phyloP scores from a whole-genome alignment of 2,113 vertebrate genomes.

The Willisornis vidua region DNA sequence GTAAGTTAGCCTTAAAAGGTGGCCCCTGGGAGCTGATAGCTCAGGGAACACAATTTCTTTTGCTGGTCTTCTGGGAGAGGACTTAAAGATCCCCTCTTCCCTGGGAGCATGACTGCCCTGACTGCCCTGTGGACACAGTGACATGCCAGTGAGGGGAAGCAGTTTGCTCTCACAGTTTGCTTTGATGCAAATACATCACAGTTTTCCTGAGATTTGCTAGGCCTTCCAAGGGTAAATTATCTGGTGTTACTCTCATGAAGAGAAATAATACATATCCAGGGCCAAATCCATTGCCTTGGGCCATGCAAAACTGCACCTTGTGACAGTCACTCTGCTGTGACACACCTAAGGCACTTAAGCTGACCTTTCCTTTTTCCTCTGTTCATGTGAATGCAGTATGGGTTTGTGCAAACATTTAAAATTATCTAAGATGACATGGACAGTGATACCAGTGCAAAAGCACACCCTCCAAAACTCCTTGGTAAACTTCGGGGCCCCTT shows the following conservation, averaged over 20 bases:
- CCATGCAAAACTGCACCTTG: background rate
- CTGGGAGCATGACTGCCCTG: background rate
- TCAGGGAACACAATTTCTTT: background rate
- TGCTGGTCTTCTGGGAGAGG: background rate
- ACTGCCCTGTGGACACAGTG: accelerated
- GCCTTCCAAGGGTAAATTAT: background rate
- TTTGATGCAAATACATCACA: background rate
- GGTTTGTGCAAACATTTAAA: background rate
- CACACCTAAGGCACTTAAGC: background rate
- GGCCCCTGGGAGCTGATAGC: background rate
- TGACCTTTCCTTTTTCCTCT: background rate
- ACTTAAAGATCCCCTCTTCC: background rate
- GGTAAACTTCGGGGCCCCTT: background rate
- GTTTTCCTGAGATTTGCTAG: background rate
- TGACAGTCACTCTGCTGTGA: slow-evolving; percentile 4
- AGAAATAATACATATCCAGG: background rate
- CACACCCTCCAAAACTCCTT: background rate
- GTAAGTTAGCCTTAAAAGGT: background rate
- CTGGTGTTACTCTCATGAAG: background rate
- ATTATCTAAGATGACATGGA: background rate
- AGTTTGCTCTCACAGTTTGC: background rate
- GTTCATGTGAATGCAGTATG: background rate
- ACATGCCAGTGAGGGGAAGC: background rate
- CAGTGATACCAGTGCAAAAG: background rate
- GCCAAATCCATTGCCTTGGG: background rate